These are phyloP conservation scores for Drosophila asahinai DNA, from an alignment of 1,140 invertebrate genomes.

Conservation along the genomic window DNA sequence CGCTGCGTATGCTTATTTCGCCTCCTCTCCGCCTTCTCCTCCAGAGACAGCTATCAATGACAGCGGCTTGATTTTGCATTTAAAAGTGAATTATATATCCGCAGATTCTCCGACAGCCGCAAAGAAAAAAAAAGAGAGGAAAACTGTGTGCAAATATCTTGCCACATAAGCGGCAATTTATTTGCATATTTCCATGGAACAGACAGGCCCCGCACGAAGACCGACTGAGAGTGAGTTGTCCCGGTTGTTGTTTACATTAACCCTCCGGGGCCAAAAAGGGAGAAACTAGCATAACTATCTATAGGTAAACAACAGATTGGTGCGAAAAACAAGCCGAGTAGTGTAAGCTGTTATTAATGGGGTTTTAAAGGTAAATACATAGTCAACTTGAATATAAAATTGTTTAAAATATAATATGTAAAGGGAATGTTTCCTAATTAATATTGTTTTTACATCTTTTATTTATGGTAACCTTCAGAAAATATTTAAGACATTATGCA, in stretches of 20 bases:
- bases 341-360: background rate
- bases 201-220: background rate
- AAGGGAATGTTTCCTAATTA: too few relatives aligned
- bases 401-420: too few relatives aligned
- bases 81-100: slow-evolving; percentile 77
- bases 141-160: slow-evolving; percentile 33
- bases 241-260: slow-evolving; percentile 46
- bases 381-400: too few relatives aligned
- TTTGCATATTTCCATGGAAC: slow-evolving; percentile 63
- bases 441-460: too few relatives aligned
- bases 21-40: background rate
- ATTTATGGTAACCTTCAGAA: too few relatives aligned
- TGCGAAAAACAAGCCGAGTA: background rate
- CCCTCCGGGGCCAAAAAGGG: background rate
- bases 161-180: slow-evolving; percentile 49
- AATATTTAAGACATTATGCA: too few relatives aligned
- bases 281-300: slow-evolving; percentile 11
- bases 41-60: slow-evolving; percentile 66
- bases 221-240: slow-evolving; percentile 21
- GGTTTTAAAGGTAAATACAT: background rate
- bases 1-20: slow-evolving; percentile 73
- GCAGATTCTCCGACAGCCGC: slow-evolving; percentile 12
- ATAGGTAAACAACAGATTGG: slow-evolving; percentile 22
- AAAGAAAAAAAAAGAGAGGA: slow-evolving; percentile 7
- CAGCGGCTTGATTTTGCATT: slow-evolving; percentile 76